phyloP scores from a whole-genome alignment of 2,888 invertebrate species.

The Callosobruchus maculatus region DNA sequence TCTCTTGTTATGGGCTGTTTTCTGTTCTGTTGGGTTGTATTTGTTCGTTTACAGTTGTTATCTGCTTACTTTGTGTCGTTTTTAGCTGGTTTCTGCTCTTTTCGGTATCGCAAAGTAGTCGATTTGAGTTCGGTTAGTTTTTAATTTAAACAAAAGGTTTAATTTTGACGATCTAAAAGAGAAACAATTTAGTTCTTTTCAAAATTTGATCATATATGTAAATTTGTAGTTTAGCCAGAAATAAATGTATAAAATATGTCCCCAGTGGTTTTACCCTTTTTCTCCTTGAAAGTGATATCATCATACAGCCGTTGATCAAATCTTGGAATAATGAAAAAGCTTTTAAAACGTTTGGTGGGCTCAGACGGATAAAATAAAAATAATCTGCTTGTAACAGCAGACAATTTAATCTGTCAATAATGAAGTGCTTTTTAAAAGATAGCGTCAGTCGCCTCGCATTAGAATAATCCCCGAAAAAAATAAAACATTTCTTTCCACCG shows the following conservation, averaged over 20 bases:
- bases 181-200: too few relatives aligned
- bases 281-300: neutral
- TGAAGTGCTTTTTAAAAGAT: neutral
- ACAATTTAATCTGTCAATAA: neutral
- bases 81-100: too few relatives aligned
- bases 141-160: too few relatives aligned
- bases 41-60: too few relatives aligned
- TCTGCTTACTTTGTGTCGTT: too few relatives aligned
- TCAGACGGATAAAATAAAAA: neutral
- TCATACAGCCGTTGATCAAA: neutral
- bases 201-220: too few relatives aligned
- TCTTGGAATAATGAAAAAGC: neutral
- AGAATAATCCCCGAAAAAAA: neutral
- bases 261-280: neutral
- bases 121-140: too few relatives aligned
- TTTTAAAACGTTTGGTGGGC: neutral
- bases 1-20: too few relatives aligned
- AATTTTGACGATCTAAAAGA: too few relatives aligned
- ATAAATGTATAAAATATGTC: neutral
- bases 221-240: too few relatives aligned
- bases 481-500: neutral
- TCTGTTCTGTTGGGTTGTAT: too few relatives aligned
- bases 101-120: too few relatives aligned
- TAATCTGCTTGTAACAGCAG: neutral
- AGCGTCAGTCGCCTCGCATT: neutral